phyloP scores from a whole-genome alignment of 2,888 invertebrate genomes.

The Folsomia manolachei region DNA sequence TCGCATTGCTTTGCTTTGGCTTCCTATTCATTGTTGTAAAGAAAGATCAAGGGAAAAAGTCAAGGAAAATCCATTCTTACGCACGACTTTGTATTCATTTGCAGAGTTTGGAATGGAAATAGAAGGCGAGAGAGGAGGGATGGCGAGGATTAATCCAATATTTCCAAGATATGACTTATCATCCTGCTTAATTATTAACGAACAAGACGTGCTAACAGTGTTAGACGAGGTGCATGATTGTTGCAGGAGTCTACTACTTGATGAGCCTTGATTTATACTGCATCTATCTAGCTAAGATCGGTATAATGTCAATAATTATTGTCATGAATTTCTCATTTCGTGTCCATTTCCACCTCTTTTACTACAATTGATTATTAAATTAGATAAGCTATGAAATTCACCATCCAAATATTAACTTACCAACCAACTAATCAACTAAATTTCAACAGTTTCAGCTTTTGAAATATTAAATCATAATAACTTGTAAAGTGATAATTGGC shows the following conservation, averaged over 20 bases:
- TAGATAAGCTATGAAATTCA: no score
- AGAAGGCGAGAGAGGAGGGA: neutral
- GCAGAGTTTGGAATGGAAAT: neutral
- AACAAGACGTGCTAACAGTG: neutral
- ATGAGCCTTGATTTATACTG: no score
- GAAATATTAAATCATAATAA: no score
- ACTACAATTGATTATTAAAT: no score
- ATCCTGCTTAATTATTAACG: slow-evolving; percentile 18
- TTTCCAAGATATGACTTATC: slow-evolving; percentile 10
- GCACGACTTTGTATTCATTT: slow-evolving; percentile 17
- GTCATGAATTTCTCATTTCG: no score
- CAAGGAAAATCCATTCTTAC: slow-evolving; percentile 17
- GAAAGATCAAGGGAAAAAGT: slow-evolving; percentile 23
- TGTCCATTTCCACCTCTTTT: no score
- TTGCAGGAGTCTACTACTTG: no score
- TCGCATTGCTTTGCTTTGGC: neutral
- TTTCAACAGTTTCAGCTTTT: no score
- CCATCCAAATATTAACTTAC: no score
- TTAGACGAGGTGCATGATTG: neutral
- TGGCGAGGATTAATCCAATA: slow-evolving; percentile 8
- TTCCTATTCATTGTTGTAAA: slow-evolving; percentile 21
- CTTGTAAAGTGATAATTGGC: slow-evolving; percentile 16
- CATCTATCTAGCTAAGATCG: no score
- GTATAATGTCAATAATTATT: no score
- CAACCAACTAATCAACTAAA: no score